Percentiles rank a stretch among this genome's conserved stretches.
phyloP scores from a whole-genome alignment of 2,113 vertebrate species.

The Ramphastos sulfuratus region DNA sequence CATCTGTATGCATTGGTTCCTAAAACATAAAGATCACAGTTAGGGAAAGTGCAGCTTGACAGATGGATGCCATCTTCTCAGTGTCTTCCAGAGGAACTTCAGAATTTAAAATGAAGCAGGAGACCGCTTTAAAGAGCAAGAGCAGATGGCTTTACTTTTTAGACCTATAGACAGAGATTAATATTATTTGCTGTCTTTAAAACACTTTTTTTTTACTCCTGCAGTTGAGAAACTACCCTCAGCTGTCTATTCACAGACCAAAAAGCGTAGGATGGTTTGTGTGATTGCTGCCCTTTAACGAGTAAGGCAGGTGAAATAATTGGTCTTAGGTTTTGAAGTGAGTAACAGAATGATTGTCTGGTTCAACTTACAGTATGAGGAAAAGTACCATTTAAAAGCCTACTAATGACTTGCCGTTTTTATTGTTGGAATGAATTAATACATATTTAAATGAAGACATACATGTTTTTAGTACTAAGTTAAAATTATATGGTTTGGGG shows the following conservation, averaged over 20 bases:
- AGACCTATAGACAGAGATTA: not conserved
- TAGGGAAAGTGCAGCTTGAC: not conserved
- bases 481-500: not conserved
- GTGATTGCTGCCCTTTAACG: not conserved
- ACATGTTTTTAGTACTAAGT: not conserved
- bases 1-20: not conserved
- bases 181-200: not conserved
- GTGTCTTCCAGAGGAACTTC: not conserved
- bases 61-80: conserved; percentile 4
- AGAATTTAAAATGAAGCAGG: conserved; percentile 16
- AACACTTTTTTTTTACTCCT: not conserved
- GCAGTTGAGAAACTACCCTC: not conserved
- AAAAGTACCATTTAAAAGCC: not conserved
- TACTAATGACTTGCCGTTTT: not conserved
- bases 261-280: not conserved
- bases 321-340: not conserved
- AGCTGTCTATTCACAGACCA: not conserved
- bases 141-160: conserved; percentile 40
- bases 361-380: not conserved
- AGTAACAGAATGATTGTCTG: not conserved
- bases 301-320: not conserved
- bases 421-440: not conserved
- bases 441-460: not conserved
- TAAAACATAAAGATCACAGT: not conserved
- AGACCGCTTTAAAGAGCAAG: not conserved